Evolutionary conservation across 2,888 invertebrate species (phyloP), one percentile per base, ranked within the genome.

Genomic region (Lycocerus yunnanus): DNA sequence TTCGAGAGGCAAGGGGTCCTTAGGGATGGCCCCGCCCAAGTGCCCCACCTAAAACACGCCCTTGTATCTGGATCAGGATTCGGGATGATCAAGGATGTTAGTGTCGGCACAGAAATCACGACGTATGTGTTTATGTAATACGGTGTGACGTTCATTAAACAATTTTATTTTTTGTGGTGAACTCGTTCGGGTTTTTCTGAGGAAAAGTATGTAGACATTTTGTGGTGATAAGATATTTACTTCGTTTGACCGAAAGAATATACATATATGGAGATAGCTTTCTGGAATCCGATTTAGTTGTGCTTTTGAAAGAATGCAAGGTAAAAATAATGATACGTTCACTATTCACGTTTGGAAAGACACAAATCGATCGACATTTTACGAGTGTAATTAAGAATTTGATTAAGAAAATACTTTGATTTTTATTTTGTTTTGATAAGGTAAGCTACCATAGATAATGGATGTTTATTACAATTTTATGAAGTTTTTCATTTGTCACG

Each of bases 1-100:
- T 79, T 80, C 71, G 81, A 83, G 83, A 86, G 89, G 89, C 89
- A 89, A 87, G 87, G 87, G 87, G 83, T 83, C 86, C 84, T 85
- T 83, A 83, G 87, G 89, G 90, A 90, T 90, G 89, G 89, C 89
- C 89, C 90, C 89, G 90, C 90, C 88, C 88, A 89, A 88, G 89
- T 88, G 89, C 89, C 90, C 90, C 90, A 88, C 89, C 83, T 82
- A 79, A 70, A 81, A 82, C 84, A 84, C 86, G 84, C 85, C 85
- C 84, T 88, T 88, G 86, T 82, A 82, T 83, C 80, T 74, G 74
- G 76, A 72, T 72, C 79, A 74, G 79, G 81, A 80, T 80, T 77
- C 79, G 77, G 80, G 81, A 80, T 79, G 78, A 77, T 75, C 76
- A 80, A 76, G 81, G 81, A 81, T 81, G 79, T 78, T 79, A 81